A percentile compares a stretch with the other conserved stretches of the same genome.
Conservation (phyloP, 2,888 invertebrate species). For the Nomada ruficornis region DNA sequence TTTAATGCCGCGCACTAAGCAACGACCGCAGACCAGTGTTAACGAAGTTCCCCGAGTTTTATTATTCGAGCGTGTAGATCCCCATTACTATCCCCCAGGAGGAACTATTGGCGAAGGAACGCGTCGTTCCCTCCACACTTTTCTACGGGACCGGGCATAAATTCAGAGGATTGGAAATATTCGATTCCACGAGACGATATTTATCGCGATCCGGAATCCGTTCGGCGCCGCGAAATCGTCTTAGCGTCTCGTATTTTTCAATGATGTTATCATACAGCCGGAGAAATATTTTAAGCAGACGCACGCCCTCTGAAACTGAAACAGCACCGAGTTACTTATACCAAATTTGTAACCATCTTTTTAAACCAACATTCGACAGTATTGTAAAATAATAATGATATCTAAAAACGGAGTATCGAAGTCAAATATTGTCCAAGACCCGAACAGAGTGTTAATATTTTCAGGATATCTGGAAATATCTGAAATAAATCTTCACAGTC, state of each 20-base stretch:
- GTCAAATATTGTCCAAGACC: no score
- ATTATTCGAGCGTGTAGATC: constrained; percentile 31
- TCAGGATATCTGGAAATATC: no score
- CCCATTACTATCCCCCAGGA: background rate
- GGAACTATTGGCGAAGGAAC: background rate
- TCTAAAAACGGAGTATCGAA: no score
- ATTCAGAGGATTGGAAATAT: background rate
- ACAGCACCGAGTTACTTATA: no score
- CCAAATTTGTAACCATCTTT: no score
- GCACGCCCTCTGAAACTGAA: no score
- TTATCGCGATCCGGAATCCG: background rate
- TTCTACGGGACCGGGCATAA: background rate
- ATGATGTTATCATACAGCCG: background rate
- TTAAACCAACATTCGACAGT: no score
- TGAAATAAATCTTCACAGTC: no score
- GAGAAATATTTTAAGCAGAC: no score
- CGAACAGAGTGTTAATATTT: no score
- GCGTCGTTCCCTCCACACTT: background rate
- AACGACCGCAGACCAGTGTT: constrained; percentile 29
- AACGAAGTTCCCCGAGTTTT: constrained; percentile 36
- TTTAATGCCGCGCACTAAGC: constrained; percentile 47
- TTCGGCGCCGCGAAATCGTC: background rate
- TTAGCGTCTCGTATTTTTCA: constrained; percentile 13
- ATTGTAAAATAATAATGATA: no score
- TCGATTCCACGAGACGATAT: constrained; percentile 1